Base-by-base conservation (phyloP, 2,113 vertebrate genomes). In the Astur gentilis region DNA sequence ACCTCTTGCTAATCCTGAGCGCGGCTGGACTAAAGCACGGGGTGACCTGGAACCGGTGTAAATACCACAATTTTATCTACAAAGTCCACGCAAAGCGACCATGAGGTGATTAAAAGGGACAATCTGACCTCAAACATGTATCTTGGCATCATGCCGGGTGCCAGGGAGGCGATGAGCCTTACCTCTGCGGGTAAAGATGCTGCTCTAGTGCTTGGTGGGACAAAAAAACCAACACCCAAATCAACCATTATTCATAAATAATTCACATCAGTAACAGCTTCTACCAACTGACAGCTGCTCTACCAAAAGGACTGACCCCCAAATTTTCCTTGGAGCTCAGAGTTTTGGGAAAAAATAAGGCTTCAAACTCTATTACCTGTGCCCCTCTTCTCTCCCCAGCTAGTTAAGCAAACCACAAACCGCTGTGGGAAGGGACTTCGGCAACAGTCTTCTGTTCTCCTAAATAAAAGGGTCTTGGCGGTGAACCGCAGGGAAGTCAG, bases 221-320 rank as follows among this genome's bases (percentile, higher is more conserved):
- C 15, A 6, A 26, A 38, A 54, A 54, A 54, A 29, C 7, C 22
- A 47, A 5, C 42, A 14, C 15, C 52, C 27, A 55, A 55, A 31
- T 10, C 52, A 54, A 21, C 15, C 7, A 2, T 34, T 29, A 27
- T 11, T 21, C 17, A 2, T 13, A 31, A 36, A 17, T 40, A 17
- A 49, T 49, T 16, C 20, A 3, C 26, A 40, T 2, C 44, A 26
- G 11, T 13, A 13, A 32, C 45, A 26, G 36, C 61, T 60, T 17
- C 54, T 7, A 18, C 38, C 22, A 71, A 7, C 14, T 40, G 9
- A 55, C 40, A 29, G 77, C 55, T 36, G 15, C 61, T 49, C 76
- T 14, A 0, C 2, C 40, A 5, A 0, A 0, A 6, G 45, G 64
- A 15, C 0, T 2, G 70, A 32, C 10, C 11, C 47, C 22, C 1